These are phyloP conservation scores for Meleagris gallopavo DNA, from an alignment of 2,113 vertebrate species.

Conservation along the genomic window DNA sequence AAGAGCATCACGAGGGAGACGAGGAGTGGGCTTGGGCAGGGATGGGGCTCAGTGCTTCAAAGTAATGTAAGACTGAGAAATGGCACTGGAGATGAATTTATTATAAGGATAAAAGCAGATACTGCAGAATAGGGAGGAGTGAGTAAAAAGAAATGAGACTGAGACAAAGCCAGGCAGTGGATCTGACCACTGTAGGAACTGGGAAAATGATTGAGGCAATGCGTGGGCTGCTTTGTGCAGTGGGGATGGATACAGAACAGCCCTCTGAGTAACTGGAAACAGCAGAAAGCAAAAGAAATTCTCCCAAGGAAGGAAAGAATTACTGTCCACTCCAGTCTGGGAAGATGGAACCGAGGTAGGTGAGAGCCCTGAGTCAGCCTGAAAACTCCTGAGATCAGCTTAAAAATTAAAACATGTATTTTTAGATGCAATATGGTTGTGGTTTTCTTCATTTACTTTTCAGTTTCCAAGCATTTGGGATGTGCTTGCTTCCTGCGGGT, in stretches of 20 bases:
- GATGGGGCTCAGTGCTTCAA: neutral
- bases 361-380: neutral
- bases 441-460: neutral
- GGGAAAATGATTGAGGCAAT: neutral
- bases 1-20: neutral
- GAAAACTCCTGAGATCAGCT: conserved; percentile 11
- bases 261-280: neutral
- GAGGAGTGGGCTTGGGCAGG: neutral
- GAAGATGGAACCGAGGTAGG: neutral
- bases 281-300: neutral
- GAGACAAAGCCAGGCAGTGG: neutral
- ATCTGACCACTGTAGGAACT: neutral
- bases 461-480: neutral
- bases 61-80: neutral
- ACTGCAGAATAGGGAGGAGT: neutral
- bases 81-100: conserved; percentile 42
- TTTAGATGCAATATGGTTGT: neutral
- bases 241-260: neutral
- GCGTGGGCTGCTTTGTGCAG: accelerated
- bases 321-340: neutral
- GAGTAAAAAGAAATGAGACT: conserved; percentile 2
- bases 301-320: neutral
- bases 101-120: conserved; percentile 18
- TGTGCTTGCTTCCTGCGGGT: neutral
- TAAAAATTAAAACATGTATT: neutral